A percentile compares a stretch with the other conserved stretches of the same genome.
Evolutionary conservation across 2,797 vertebrate species (phyloP).

Genomic region (Characodon lateralis): DNA sequence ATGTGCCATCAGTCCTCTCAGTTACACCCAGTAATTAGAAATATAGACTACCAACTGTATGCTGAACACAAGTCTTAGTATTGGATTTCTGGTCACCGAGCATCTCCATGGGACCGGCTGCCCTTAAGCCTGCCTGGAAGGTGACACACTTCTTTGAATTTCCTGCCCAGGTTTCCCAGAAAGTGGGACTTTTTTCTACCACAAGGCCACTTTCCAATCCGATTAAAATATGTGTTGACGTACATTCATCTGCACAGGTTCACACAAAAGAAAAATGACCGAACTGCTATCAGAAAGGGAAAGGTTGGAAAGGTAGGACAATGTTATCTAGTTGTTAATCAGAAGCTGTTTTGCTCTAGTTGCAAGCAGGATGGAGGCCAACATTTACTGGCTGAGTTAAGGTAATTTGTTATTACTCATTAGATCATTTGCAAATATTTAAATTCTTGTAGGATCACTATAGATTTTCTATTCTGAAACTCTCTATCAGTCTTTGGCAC

Average conservation of each 20-base stretch:
- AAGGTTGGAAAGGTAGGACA: constrained; percentile 56
- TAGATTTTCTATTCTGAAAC: neutral
- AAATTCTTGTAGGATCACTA: neutral
- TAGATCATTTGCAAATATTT: neutral
- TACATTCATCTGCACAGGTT: constrained; percentile 26
- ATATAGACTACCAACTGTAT: constrained; percentile 42
- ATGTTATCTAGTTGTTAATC: constrained; percentile 73
- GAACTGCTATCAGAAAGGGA: constrained; percentile 58
- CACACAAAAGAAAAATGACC: constrained; percentile 26
- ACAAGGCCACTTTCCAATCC: neutral
- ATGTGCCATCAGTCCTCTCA: constrained; percentile 41
- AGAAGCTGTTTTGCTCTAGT: constrained; percentile 40
- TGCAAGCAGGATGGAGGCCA: constrained; percentile 48
- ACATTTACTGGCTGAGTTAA: constrained; percentile 28
- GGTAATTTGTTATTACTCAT: constrained; percentile 17
- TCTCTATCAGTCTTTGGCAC: neutral
- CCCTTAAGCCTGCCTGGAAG: constrained; percentile 7
- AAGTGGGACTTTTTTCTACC: constrained; percentile 3
- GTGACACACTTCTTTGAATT: constrained; percentile 4
- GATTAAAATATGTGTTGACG: constrained; percentile 8
- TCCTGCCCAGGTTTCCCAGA: constrained; percentile 24
- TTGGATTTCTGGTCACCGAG: constrained; percentile 18
- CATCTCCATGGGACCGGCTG: constrained; percentile 4
- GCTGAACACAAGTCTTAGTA: constrained; percentile 19
- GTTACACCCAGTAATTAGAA: constrained; percentile 60